Evolutionary conservation across 2,113 vertebrate genomes (phyloP).

Genomic region (Tenebrosternarchus preto): DNA sequence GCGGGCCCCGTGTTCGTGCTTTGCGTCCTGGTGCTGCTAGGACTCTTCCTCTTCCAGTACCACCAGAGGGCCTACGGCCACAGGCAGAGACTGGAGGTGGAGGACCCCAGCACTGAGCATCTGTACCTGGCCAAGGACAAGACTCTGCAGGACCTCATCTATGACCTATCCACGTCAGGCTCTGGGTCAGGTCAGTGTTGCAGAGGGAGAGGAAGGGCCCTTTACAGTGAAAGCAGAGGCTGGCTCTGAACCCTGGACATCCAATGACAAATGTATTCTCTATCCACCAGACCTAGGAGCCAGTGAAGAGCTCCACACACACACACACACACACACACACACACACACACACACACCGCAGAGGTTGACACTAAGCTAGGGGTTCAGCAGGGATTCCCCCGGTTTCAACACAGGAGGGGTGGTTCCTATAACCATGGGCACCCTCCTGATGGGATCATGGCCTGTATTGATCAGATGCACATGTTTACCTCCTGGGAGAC

Average conservation of each 20-base stretch:
- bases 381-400: too few relatives aligned
- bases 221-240: not conserved
- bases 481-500: too few relatives aligned
- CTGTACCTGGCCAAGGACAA: slow-evolving; percentile 94
- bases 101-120: slow-evolving; percentile 90
- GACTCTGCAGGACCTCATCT: slow-evolving; percentile 94
- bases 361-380: too few relatives aligned
- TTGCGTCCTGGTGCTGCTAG: slow-evolving; percentile 83
- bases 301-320: too few relatives aligned
- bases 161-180: slow-evolving; percentile 93
- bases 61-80: slow-evolving; percentile 90
- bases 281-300: too few relatives aligned
- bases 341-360: too few relatives aligned
- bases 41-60: slow-evolving; percentile 86
- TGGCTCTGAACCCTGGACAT: too few relatives aligned
- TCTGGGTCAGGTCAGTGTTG: slow-evolving; percentile 87
- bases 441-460: too few relatives aligned
- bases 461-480: too few relatives aligned
- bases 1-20: slow-evolving; percentile 87
- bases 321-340: too few relatives aligned
- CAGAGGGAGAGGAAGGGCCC: not conserved
- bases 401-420: not conserved
- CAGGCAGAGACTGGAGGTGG: slow-evolving; percentile 89
- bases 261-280: too few relatives aligned
- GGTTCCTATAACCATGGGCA: too few relatives aligned